Conservation (phyloP, 2,888 invertebrate species). For the Anoplius nigerrimus region DNA sequence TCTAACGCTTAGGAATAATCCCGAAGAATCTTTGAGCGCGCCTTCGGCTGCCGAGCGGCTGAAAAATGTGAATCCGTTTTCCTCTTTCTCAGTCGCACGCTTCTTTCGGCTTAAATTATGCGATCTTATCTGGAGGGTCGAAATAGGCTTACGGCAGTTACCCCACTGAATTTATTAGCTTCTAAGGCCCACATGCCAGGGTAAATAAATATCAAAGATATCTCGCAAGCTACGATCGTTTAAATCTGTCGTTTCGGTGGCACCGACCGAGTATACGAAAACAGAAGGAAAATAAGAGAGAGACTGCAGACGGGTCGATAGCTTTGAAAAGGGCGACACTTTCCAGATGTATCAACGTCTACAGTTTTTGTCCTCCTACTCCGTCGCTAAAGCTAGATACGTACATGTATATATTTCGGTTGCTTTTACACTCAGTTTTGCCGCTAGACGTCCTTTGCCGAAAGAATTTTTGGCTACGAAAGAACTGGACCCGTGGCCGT, state of each 20-base stretch:
- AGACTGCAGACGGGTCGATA: not conserved
- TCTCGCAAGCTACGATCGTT: constrained; percentile 37
- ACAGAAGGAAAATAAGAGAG: constrained; percentile 20
- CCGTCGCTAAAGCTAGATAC: too few species aligned
- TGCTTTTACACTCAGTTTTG: too few species aligned
- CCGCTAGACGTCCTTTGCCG: too few species aligned
- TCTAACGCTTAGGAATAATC: constrained; percentile 49
- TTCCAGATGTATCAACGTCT: constrained; percentile 14
- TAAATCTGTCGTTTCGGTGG: constrained; percentile 54
- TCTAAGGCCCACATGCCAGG: constrained; percentile 24
- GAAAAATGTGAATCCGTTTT: not conserved
- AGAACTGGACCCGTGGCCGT: too few species aligned
- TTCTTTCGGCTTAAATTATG: constrained; percentile 48
- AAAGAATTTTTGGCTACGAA: too few species aligned
- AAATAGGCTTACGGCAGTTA: constrained; percentile 51
- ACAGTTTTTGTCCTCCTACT: not conserved
- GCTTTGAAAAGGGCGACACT: constrained; percentile 16
- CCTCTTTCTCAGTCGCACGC: not conserved
- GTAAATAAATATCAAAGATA: constrained; percentile 60
- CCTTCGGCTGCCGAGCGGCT: constrained; percentile 23
- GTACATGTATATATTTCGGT: too few species aligned
- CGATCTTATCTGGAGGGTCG: constrained; percentile 57
- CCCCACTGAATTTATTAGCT: constrained; percentile 53
- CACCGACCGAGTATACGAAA: constrained; percentile 38
- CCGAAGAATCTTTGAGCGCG: constrained; percentile 35